Conservation (phyloP, 2,888 invertebrate species). For the Diplolepis rosae region DNA sequence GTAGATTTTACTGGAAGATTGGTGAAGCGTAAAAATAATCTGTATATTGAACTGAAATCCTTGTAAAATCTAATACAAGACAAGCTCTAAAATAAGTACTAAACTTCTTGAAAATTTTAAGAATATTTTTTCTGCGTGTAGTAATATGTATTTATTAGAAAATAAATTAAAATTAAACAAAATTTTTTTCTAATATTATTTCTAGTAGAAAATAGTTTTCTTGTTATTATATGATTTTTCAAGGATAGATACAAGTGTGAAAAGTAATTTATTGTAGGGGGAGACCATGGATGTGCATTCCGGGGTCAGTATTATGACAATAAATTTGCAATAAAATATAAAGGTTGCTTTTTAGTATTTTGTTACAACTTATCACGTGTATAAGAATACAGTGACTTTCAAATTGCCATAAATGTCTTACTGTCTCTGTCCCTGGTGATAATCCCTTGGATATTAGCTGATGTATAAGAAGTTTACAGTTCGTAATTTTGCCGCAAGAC, state of each 20-base stretch:
- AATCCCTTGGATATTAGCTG: slow-evolving; percentile 9
- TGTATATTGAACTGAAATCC: too few relatives aligned
- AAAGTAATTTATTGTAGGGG: background rate
- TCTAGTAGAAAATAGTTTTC: too few relatives aligned
- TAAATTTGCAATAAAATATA: slow-evolving; percentile 1
- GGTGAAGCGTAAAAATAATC: too few relatives aligned
- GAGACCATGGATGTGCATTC: background rate
- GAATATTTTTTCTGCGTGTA: too few relatives aligned
- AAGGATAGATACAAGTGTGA: background rate
- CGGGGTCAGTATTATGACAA: background rate
- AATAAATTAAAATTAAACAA: too few relatives aligned
- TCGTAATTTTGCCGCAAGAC: slow-evolving; percentile 17
- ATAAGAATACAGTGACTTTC: background rate
- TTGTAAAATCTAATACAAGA: too few relatives aligned
- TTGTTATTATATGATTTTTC: too few relatives aligned
- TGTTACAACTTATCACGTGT: background rate
- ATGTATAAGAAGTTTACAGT: slow-evolving; percentile 6
- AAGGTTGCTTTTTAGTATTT: slow-evolving; percentile 7
- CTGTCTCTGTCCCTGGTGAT: background rate
- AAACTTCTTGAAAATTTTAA: too few relatives aligned
- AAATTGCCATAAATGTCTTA: slow-evolving; percentile 22
- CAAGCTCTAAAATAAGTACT: too few relatives aligned
- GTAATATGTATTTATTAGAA: too few relatives aligned
- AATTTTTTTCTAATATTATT: too few relatives aligned
- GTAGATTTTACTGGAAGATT: too few relatives aligned